These are phyloP conservation scores for Muntiacus reevesi DNA, from an alignment of 2,113 vertebrate species.

Conservation along the genomic window DNA sequence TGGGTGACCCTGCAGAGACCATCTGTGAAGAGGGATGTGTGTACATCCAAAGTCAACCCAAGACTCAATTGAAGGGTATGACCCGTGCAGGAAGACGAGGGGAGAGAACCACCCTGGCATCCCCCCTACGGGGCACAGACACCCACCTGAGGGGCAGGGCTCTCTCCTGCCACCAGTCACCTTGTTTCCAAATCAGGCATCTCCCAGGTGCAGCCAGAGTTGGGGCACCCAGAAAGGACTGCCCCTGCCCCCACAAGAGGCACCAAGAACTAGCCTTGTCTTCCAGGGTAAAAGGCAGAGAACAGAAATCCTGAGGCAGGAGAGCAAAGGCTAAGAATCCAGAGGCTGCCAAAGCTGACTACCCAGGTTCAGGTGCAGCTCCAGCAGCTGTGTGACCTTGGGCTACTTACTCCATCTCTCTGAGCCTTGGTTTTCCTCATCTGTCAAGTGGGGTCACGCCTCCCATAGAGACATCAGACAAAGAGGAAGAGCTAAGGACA, in stretches of 20 bases:
- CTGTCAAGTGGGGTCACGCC: not conserved
- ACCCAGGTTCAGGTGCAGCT: not conserved
- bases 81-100: fast-evolving
- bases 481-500: fast-evolving
- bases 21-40: fast-evolving
- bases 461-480: fast-evolving
- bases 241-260: too few species aligned
- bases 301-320: not conserved
- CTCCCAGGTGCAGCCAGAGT: not conserved
- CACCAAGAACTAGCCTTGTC: not conserved
- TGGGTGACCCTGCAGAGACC: fast-evolving
- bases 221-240: not conserved
- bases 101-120: fast-evolving
- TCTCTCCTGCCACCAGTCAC: not conserved
- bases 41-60: not conserved
- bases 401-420: fast-evolving
- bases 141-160: too few species aligned
- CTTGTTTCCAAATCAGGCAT: not conserved
- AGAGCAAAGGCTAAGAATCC: not conserved
- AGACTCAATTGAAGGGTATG: not conserved
- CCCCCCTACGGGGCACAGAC: fast-evolving
- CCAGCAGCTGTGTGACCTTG: not conserved
- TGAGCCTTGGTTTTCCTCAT: not conserved
- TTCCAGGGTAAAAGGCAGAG: not conserved
- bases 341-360: fast-evolving